phyloP scores from a whole-genome alignment of 1,140 invertebrate genomes.

The Vanessa tameamea region DNA sequence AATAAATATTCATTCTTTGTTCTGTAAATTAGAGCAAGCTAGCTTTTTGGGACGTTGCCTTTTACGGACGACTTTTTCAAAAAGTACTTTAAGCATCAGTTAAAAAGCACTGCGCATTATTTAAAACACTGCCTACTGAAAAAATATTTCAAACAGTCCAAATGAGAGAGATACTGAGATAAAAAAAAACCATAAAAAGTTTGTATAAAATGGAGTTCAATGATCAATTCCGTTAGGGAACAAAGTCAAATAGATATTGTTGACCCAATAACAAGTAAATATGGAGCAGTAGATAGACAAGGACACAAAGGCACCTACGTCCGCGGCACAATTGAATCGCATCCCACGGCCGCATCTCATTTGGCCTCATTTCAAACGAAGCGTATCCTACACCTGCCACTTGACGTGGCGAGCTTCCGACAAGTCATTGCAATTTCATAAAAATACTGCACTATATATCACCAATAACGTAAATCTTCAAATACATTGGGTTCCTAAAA shows the following conservation, averaged over 20 bases:
- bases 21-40: constrained; percentile 9
- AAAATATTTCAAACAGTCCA: background rate
- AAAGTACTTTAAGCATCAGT: background rate
- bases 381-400: constrained; percentile 53
- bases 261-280: constrained; percentile 35
- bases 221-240: constrained; percentile 4
- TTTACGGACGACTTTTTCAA: background rate
- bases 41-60: constrained; percentile 11
- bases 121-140: background rate
- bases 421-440: constrained; percentile 19
- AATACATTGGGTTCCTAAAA: too few relatives aligned
- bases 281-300: constrained; percentile 33
- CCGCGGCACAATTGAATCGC: constrained; percentile 57
- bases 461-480: background rate
- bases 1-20: constrained; percentile 15
- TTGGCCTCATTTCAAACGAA: constrained; percentile 61
- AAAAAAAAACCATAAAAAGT: background rate
- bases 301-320: constrained; percentile 50
- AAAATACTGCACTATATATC: constrained; percentile 5
- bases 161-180: background rate
- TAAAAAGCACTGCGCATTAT: background rate
- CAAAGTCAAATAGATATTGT: constrained; percentile 22
- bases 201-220: background rate
- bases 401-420: constrained; percentile 21
- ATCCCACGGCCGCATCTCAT: constrained; percentile 53